Evolutionary conservation across 2,888 invertebrate species (phyloP), one percentile per base, ranked within the genome.

Genomic region (Mamestra brassicae): DNA sequence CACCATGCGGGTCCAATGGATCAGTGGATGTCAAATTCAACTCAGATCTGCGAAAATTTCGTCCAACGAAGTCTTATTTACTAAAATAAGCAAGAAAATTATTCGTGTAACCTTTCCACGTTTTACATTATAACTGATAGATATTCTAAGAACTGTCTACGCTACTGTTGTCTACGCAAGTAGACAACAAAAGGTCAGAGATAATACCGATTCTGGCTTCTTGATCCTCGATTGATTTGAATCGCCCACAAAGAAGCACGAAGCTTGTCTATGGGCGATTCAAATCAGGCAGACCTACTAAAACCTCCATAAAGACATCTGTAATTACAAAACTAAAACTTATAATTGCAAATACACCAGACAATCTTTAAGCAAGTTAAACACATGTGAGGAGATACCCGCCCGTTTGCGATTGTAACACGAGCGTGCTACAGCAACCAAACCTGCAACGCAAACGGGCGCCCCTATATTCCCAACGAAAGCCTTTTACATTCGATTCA

Each of bases 401-500:
- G 15, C 74, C 74, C 71, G 71, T 79, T 87, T 72, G 36, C 66
- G 63, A 62, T 54, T 60, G 71, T 71, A 70, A 67, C 62, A 69
- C 58, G 58, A 84, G 45, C 76, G 38, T 67, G 42, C 50, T 76
- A 70, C 76, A 73, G 71, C 66, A 78, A 57, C 70, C 15, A 45
- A 78, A 62, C 64, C 47, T 78, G 71, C 69, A 84, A 73, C 54
- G 81, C 84, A 88, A 89, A 90, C 88, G 88, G 84, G 84, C 71
- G 86, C 92, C 92, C 92, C 92, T 91, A 93, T 93, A 91, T 92
- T 88, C 86, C 63, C 3, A 74, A 70, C 79, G 84, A 89, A 91
- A 88, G 89, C 92, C 92, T 92, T 92, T 91, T 89, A 90, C 90
- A 89, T 92, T 91, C 89, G 90, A 91, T 91, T 92, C 91, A 89